Base-by-base conservation (phyloP, 2,113 vertebrate genomes). In the Aegypius monachus region DNA sequence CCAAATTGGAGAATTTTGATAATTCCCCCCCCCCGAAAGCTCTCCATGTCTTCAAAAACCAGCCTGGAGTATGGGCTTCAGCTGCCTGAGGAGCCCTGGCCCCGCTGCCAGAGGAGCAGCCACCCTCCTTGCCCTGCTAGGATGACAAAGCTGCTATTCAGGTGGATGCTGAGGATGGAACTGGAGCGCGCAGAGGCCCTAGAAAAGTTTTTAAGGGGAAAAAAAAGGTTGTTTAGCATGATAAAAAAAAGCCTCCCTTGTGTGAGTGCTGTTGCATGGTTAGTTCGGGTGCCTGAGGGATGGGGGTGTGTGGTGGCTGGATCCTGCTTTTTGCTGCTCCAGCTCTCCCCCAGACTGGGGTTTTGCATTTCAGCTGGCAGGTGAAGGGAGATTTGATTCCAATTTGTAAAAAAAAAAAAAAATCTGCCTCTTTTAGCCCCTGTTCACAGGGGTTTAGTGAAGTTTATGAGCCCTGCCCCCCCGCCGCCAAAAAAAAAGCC, bases 71-170 rank as follows among this genome's bases (percentile, higher is more conserved):
- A 0, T 48, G 68, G 75, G 62, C 67, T 81, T 63, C 11, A 5
- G 34, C 48, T 5, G 8, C 85, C 70, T 1, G 20, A 31, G 70
- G 74, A 86, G 65, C 40, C 29, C 66, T 13, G 2, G 88, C 78
- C 78, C 59, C 0, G 7, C 78, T 40, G 81, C 36, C 16, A 13
- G 27, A 32, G n/a, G n/a, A 70, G 55, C 25, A 3, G 40, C 68
- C 10, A 13, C 82, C 48, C 70, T 40, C 21, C 34, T 7, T 6
- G 15, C 22, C 7, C 43, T 32, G 16, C 79, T 3, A 4, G 80
- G 91, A 21, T 52, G 68, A 95, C 95, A 96, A 95, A 96, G 95
- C 85, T 38, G 67, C 86, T 1, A 87, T 96, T 96, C 52, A 96
- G 68, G 73, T 86, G 88, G 16, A 19, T 0, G 2, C 36, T 18